Conservation (phyloP, 1,140 invertebrate species). For the Trichoplusia ni region DNA sequence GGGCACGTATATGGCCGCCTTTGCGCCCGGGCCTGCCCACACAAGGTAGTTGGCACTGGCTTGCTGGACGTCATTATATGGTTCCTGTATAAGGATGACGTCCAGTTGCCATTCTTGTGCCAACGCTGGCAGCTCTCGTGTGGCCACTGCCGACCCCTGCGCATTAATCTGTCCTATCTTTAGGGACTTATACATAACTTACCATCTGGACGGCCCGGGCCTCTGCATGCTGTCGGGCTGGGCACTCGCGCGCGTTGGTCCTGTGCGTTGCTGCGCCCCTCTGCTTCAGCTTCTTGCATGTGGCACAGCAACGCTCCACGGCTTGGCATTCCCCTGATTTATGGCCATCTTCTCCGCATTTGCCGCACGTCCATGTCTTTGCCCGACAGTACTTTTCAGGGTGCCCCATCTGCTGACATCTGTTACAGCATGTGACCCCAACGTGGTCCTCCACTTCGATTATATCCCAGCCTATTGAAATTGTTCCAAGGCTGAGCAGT, state of each 20-base stretch:
- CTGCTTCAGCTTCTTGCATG: slow-evolving; percentile 22
- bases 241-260: neutral
- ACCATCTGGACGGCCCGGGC: neutral
- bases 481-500: neutral
- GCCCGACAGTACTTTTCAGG: slow-evolving; percentile 33
- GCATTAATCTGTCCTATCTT: no score
- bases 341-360: slow-evolving; percentile 32
- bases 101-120: no score
- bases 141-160: no score
- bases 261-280: neutral
- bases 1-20: no score
- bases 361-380: slow-evolving; percentile 3
- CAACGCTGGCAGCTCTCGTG: no score
- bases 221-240: slow-evolving; percentile 23
- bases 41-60: no score
- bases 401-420: slow-evolving; percentile 38
- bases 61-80: no score
- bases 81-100: no score
- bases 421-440: slow-evolving; percentile 34
- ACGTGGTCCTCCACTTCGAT: slow-evolving; percentile 25
- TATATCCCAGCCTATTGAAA: slow-evolving; percentile 30
- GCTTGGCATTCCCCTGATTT: neutral
- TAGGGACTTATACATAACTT: no score
- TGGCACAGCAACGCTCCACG: neutral
- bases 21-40: no score